Evolutionary conservation across 23 tunicate species (phyloP).

Genomic region (Aplidium turbinatum): DNA sequence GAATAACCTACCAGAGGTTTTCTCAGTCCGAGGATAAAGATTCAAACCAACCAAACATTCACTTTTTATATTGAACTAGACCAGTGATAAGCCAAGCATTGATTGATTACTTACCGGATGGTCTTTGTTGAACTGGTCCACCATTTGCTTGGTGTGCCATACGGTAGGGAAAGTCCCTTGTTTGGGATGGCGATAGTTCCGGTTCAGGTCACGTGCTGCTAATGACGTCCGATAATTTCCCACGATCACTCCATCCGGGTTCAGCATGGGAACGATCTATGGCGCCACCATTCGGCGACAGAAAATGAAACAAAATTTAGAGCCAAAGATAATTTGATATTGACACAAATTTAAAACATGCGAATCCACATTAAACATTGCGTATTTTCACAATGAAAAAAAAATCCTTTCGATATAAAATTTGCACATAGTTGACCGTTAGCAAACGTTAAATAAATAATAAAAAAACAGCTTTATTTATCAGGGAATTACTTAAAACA

Average conservation of each 20-base stretch:
- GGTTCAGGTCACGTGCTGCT: slow-evolving; percentile 86
- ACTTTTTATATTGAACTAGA: too few relatives aligned
- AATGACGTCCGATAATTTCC: slow-evolving; percentile 94
- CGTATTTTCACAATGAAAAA: neutral
- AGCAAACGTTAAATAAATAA: too few relatives aligned
- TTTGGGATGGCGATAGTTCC: slow-evolving; percentile 88
- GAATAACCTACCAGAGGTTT: too few relatives aligned
- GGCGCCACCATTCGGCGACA: neutral
- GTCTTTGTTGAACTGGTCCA: slow-evolving; percentile 79
- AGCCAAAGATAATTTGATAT: too few relatives aligned
- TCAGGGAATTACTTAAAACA: too few relatives aligned
- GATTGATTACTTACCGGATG: slow-evolving; percentile 56
- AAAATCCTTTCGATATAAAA: neutral
- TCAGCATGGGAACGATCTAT: slow-evolving; percentile 92
- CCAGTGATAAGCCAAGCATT: too few relatives aligned
- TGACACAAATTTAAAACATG: too few relatives aligned
- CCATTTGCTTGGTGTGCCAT: slow-evolving; percentile 95
- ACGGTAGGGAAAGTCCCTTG: slow-evolving; percentile 79
- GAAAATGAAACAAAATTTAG: neutral
- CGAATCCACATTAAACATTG: too few relatives aligned
- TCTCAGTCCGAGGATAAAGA: too few relatives aligned
- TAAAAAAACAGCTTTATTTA: too few relatives aligned
- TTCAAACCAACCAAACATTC: too few relatives aligned
- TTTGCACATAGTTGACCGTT: too few relatives aligned
- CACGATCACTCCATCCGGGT: slow-evolving; percentile 93